phyloP scores from a whole-genome alignment of 2,113 vertebrate genomes.

The Rhodinocichla rosea region DNA sequence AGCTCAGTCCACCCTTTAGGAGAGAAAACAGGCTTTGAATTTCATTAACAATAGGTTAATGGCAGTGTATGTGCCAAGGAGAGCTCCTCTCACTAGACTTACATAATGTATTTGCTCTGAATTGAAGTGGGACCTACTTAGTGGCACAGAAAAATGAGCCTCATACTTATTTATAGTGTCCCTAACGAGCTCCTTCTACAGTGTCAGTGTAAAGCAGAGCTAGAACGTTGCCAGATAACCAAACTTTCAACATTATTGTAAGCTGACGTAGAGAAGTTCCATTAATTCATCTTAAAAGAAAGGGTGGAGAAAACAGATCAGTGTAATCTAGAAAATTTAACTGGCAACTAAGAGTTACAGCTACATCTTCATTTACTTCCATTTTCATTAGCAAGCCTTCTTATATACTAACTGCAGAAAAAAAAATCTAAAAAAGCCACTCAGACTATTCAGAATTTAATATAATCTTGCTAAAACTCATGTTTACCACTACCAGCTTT shows the following conservation, averaged over 20 bases:
- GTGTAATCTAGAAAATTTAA: background rate
- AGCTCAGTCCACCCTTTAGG: background rate
- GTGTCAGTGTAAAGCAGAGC: background rate
- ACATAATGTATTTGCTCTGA: conserved; percentile 3
- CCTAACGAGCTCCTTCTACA: background rate
- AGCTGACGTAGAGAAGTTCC: background rate
- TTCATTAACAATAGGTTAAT: background rate
- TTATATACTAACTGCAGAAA: background rate
- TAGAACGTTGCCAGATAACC: background rate
- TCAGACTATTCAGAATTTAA: background rate
- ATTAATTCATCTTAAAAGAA: background rate
- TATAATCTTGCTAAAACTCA: background rate
- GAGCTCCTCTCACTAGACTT: background rate
- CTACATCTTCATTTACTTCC: background rate
- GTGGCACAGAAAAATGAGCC: background rate
- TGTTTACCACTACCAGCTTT: background rate
- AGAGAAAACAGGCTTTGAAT: conserved; percentile 2
- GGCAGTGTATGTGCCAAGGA: background rate
- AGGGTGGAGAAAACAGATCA: background rate
- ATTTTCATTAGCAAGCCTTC: background rate
- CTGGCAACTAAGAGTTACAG: background rate
- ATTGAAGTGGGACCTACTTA: conserved; percentile 24
- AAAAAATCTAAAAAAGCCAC: background rate
- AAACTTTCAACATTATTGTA: background rate
- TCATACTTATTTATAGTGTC: background rate